Base-by-base conservation (phyloP, 2,888 invertebrate genomes). In the Pachymerium ferrugineum region DNA sequence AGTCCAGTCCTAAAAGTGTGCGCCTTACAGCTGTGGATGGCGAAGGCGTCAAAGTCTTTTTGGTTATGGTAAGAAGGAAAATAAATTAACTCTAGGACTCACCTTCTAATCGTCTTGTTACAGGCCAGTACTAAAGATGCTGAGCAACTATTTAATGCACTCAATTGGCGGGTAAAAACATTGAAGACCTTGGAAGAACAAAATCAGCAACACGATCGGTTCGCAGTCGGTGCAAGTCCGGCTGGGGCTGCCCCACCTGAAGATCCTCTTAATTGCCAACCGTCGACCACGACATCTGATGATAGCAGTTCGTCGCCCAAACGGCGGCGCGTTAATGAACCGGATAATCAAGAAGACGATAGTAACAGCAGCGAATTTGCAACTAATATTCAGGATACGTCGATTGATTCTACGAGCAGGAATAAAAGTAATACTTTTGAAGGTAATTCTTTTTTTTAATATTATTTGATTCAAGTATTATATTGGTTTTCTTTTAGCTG, bases 1-100 rank as follows among this genome's bases (percentile, higher is more conserved):
- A 90, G 77, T 92, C 94, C 1, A 93, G 92, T 79, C 87, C 89
- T 77, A 95, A 94, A 85, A 93, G 92, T 77, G 86, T 97, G 30
- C 86, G 95, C 77, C 86, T 97, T 78, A 95, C 95, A 1, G 96
- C 94, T 3, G 88, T 92, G 80, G 89, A 89, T 35, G 88, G 88
- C 76, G 91, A 91, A 62, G 90, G 91, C 79, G 87, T 95, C 76
- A 92, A 92, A 84, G 89, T 96, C 77, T 96, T 92, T 81, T 88
- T 95, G 74, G 88, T 93, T 68, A 90, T 90, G 89, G 91, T 90
- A 79, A 84, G 85, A 81, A 62, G 14, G 6, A 68, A 12, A 28
- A 19, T 10, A 68, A 16, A 54, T 54, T 54, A n/a, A n/a, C n/a
- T 8, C 19, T 30, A 31, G 14, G 19, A 10, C 16, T 33, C 1